A percentile compares a stretch with the other conserved stretches of the same genome.
Evolutionary conservation across 2,797 vertebrate species (phyloP).

Genomic region (Coluber constrictor): DNA sequence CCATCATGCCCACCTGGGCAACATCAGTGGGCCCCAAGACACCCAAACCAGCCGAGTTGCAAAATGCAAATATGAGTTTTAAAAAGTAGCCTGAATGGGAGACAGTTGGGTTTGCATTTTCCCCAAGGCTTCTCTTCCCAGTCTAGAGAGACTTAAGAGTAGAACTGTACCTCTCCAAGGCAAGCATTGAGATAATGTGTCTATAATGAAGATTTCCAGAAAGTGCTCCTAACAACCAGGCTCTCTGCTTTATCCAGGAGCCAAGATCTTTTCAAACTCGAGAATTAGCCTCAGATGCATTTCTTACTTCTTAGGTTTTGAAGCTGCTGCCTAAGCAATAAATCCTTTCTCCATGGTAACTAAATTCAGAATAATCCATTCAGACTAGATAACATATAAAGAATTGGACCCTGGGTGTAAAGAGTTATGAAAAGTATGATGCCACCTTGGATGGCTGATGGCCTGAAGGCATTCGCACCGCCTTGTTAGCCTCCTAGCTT

Average conservation of each 20-base stretch:
- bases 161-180: background rate
- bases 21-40: background rate
- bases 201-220: background rate
- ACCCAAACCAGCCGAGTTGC: background rate
- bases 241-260: background rate
- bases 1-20: background rate
- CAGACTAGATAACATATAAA: background rate
- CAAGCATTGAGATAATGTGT: background rate
- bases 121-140: background rate
- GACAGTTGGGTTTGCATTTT: background rate
- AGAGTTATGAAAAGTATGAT: background rate
- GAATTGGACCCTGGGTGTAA: background rate
- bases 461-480: background rate
- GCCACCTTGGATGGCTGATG: background rate
- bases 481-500: background rate
- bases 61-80: background rate
- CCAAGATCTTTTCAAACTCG: background rate
- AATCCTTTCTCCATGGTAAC: background rate
- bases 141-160: background rate
- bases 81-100: background rate
- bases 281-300: background rate
- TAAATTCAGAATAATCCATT: background rate
- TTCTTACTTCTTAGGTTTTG: too few relatives aligned
- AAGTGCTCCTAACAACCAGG: background rate
- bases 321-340: background rate